Evolutionary conservation across 2,113 vertebrate species (phyloP).

Genomic region (Oncorhynchus masou): DNA sequence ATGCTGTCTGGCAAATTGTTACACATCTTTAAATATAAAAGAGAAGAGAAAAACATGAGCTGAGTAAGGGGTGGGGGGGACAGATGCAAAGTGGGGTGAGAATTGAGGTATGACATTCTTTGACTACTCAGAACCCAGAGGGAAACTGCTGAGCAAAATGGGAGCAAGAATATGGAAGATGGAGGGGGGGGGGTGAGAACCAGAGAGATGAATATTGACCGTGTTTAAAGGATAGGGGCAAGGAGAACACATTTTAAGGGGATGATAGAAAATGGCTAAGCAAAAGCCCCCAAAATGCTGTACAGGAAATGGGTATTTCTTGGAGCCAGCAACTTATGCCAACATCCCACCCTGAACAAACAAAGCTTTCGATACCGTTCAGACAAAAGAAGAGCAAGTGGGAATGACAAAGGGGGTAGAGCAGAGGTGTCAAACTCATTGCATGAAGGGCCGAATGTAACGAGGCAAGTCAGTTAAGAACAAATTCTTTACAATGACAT

Average conservation of each 20-base stretch:
- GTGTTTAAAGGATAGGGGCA: slow-evolving; percentile 9
- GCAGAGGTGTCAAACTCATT: too few species aligned
- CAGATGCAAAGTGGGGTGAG: background rate
- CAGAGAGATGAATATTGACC: slow-evolving; percentile 3
- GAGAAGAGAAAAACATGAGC: background rate
- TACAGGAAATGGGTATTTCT: slow-evolving; percentile 10
- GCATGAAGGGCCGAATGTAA: too few species aligned
- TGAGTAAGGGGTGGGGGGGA: background rate
- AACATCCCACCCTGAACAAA: slow-evolving; percentile 23
- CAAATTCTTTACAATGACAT: too few species aligned
- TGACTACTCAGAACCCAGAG: background rate
- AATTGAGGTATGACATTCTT: slow-evolving; percentile 3
- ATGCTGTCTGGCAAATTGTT: background rate
- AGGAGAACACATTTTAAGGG: slow-evolving; percentile 15
- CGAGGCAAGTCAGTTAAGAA: too few species aligned
- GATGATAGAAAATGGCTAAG: slow-evolving; percentile 26
- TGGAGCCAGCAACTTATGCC: slow-evolving; percentile 22
- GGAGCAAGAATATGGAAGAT: background rate
- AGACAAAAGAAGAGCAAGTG: background rate
- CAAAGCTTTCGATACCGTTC: slow-evolving; percentile 8
- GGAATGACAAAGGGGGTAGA: background rate
- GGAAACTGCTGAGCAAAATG: background rate
- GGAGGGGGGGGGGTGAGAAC: background rate
- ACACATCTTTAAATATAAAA: background rate
- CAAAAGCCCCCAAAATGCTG: slow-evolving; percentile 39